These are phyloP conservation scores for Nomia melanderi DNA, from an alignment of 1,140 invertebrate species.

Conservation along the genomic window DNA sequence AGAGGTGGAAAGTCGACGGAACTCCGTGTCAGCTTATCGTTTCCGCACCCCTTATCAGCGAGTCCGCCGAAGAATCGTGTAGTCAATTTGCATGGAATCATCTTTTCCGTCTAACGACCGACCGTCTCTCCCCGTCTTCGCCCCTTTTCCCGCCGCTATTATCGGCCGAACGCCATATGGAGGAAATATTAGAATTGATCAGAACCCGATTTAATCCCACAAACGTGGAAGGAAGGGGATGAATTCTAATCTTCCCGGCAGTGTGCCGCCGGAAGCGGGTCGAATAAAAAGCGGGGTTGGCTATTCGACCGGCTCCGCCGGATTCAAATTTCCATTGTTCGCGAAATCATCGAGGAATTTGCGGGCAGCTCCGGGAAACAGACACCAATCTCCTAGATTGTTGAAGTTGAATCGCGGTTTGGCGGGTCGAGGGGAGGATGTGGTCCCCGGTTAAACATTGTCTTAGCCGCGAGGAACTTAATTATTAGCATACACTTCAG, in stretches of 20 bases:
- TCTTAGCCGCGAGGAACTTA: too few species aligned
- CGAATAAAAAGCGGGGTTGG: constrained; percentile 34
- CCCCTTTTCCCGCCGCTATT: too few species aligned
- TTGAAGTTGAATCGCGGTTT: too few species aligned
- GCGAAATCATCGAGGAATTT: constrained; percentile 31
- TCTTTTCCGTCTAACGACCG: neutral
- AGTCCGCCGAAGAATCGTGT: constrained; percentile 2
- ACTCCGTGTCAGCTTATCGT: neutral
- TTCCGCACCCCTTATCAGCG: neutral
- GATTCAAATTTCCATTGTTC: constrained; percentile 56
- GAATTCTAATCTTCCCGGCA: constrained; percentile 1
- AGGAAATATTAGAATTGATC: constrained; percentile 10
- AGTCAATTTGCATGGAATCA: constrained; percentile 13
- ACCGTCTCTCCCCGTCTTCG: neutral
- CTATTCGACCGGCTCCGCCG: constrained; percentile 33
- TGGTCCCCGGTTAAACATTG: too few species aligned
- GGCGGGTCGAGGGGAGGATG: too few species aligned
- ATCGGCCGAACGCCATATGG: too few species aligned
- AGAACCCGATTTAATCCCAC: neutral
- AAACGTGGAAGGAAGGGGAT: neutral
- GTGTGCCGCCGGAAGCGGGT: neutral
- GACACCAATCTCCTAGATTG: neutral
- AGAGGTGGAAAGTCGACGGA: neutral
- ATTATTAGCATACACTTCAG: too few species aligned
- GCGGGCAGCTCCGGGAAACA: constrained; percentile 34